phyloP scores from a whole-genome alignment of 2,888 invertebrate genomes.

The Agriopis leucophaearia region DNA sequence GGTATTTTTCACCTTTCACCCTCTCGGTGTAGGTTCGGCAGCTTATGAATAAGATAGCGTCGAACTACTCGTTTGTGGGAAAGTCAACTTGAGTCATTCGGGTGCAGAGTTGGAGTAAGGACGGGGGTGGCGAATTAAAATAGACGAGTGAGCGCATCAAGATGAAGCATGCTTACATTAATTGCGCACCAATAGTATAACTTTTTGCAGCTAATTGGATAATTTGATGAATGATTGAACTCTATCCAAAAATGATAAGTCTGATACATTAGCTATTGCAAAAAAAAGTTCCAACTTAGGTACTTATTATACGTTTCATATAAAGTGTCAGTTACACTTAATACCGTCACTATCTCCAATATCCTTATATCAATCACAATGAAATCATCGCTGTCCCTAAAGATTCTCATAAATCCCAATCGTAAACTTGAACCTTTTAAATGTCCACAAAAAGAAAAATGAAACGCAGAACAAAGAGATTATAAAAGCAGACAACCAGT shows the following conservation, averaged over 20 bases:
- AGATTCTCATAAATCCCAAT: background rate
- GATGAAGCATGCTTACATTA: background rate
- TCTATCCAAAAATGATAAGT: no score
- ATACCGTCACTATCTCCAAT: background rate
- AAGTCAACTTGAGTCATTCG: constrained; percentile 49
- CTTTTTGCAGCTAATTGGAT: background rate
- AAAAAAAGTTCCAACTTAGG: no score
- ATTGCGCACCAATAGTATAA: background rate
- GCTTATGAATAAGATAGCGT: constrained; percentile 57
- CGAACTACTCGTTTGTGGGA: constrained; percentile 50
- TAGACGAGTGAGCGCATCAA: background rate
- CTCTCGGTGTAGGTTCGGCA: constrained; percentile 40
- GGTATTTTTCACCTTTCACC: constrained; percentile 45
- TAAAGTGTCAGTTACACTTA: background rate
- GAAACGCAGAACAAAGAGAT: constrained; percentile 2
- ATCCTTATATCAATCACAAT: background rate
- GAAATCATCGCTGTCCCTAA: background rate
- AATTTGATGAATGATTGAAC: background rate
- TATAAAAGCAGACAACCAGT: constrained; percentile 9
- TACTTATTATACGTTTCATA: background rate
- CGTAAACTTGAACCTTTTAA: background rate
- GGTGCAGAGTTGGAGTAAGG: constrained; percentile 36
- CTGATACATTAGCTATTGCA: no score
- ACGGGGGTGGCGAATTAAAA: background rate
- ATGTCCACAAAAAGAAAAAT: background rate